Conservation (phyloP, 2,888 invertebrate species). For the Pegoplata infirma region DNA sequence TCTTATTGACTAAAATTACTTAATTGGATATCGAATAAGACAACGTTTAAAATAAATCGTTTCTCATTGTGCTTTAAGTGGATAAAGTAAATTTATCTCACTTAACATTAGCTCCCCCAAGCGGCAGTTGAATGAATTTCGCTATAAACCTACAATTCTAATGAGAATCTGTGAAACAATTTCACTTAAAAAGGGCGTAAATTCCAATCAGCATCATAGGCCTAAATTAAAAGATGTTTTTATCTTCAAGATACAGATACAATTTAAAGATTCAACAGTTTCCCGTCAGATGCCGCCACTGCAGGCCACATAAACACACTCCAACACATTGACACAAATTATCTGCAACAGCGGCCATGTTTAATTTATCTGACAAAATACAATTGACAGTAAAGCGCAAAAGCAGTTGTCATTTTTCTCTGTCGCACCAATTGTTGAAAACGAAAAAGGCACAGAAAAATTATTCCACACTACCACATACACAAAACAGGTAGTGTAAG, state of each 20-base stretch:
- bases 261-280: slow-evolving; percentile 47
- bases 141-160: slow-evolving; percentile 4
- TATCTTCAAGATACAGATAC: slow-evolving; percentile 50
- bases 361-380: slow-evolving; percentile 71
- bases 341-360: slow-evolving; percentile 72
- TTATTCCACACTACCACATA: not conserved
- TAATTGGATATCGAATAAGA: slow-evolving; percentile 14
- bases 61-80: not conserved
- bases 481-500: not conserved
- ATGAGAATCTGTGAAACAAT: slow-evolving; percentile 27
- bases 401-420: slow-evolving; percentile 14
- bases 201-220: slow-evolving; percentile 60
- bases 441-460: no score
- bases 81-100: slow-evolving; percentile 32
- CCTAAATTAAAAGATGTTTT: slow-evolving; percentile 30
- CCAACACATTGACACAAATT: slow-evolving; percentile 42
- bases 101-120: slow-evolving; percentile 1
- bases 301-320: not conserved
- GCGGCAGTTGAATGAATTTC: slow-evolving; percentile 48
- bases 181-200: not conserved
- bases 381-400: slow-evolving; percentile 14
- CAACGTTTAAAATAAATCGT: not conserved
- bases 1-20: not conserved
- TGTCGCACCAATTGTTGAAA: slow-evolving; percentile 22
- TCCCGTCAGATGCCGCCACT: slow-evolving; percentile 70